Evolutionary conservation across 2,113 vertebrate species (phyloP).

Genomic region (Nipponia nippon): DNA sequence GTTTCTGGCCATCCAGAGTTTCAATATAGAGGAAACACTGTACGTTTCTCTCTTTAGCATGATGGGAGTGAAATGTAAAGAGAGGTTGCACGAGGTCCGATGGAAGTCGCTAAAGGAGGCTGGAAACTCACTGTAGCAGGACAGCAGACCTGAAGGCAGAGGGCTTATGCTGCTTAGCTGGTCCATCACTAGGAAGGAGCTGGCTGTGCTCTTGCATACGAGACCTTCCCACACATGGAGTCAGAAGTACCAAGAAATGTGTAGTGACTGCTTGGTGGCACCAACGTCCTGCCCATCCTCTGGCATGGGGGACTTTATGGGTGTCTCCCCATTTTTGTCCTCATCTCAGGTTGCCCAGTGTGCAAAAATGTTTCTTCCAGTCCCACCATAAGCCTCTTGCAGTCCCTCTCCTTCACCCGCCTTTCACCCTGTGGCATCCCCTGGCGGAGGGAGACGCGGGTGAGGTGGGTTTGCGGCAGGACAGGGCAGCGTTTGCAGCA

Average conservation of each 20-base stretch:
- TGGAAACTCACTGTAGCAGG: background rate
- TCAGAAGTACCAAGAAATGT: background rate
- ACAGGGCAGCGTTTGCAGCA: background rate
- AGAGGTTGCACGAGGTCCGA: background rate
- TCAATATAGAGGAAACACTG: background rate
- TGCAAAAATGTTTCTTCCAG: background rate
- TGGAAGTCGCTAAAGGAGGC: background rate
- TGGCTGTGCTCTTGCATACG: background rate
- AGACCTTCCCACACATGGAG: background rate
- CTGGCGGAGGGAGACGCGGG: rapidly evolving
- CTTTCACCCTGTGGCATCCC: background rate
- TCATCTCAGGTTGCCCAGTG: background rate
- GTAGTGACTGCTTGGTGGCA: background rate
- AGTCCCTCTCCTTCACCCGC: rapidly evolving
- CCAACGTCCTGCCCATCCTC: background rate
- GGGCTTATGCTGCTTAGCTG: background rate
- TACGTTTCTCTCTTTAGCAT: background rate
- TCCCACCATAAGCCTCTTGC: rapidly evolving
- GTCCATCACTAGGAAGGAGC: background rate
- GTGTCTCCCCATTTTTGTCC: background rate
- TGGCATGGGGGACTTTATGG: background rate
- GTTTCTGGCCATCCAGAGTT: background rate
- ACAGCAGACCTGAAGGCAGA: background rate
- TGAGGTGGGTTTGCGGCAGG: background rate
- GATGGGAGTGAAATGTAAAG: background rate